These are phyloP conservation scores for Hystrix cristata DNA, from an alignment of 2,113 vertebrate genomes.

Conservation along the genomic window DNA sequence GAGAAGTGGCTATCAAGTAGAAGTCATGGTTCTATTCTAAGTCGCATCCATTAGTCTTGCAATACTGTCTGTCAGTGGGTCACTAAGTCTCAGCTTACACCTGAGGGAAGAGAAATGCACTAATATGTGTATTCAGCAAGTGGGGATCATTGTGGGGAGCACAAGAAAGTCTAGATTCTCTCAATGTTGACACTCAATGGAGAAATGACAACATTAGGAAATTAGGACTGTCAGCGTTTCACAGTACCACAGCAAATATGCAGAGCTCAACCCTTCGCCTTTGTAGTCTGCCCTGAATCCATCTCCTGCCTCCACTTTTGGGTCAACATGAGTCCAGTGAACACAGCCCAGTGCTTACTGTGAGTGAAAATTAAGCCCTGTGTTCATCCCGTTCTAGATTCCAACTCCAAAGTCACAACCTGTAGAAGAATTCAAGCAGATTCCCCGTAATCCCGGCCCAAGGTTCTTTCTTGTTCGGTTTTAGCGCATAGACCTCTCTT, in stretches of 20 bases:
- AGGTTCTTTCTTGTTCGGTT: rapidly evolving
- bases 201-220: too few species aligned
- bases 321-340: rapidly evolving
- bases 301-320: rapidly evolving
- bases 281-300: rapidly evolving
- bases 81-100: background rate
- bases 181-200: background rate
- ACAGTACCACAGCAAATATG: rapidly evolving
- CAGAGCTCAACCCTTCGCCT: rapidly evolving
- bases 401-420: rapidly evolving
- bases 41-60: rapidly evolving
- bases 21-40: rapidly evolving
- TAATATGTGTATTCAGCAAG: background rate
- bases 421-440: rapidly evolving
- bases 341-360: rapidly evolving
- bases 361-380: background rate
- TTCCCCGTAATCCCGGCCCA: rapidly evolving
- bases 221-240: background rate
- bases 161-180: background rate
- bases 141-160: rapidly evolving
- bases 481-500: rapidly evolving
- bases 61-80: rapidly evolving
- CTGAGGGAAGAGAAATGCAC: rapidly evolving
- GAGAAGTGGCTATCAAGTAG: background rate
- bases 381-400: background rate